A percentile compares a stretch with the other conserved stretches of the same genome.
phyloP scores from a whole-genome alignment of 92 coral and sea anemone species.

The Porites evermanni region DNA sequence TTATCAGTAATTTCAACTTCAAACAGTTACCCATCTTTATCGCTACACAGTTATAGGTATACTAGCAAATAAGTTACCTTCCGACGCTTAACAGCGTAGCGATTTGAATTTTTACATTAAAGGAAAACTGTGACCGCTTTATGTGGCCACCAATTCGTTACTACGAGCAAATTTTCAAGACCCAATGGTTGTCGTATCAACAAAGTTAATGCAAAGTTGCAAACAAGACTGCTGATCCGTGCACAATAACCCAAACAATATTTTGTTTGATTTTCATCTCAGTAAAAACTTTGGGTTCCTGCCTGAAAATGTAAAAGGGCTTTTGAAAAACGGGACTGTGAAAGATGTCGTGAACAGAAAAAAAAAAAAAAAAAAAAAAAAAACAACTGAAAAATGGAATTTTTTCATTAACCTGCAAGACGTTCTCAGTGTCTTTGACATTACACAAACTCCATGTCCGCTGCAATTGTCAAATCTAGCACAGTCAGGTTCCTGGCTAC shows the following conservation, averaged over 20 bases:
- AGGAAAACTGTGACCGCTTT: constrained; percentile 1
- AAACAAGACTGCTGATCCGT: too few species aligned
- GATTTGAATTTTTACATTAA: not conserved
- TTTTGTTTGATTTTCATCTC: too few species aligned
- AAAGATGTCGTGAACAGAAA: not conserved
- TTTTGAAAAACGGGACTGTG: too few species aligned
- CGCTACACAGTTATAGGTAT: constrained; percentile 8
- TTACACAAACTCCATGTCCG: constrained; percentile 41
- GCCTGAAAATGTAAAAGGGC: too few species aligned
- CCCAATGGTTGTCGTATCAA: constrained; percentile 1
- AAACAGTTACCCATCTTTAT: constrained; percentile 4
- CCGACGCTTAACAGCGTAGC: constrained; percentile 1
- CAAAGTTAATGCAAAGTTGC: not conserved
- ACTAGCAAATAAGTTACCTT: constrained; percentile 7
- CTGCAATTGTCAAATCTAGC: constrained; percentile 47
- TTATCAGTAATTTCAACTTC: constrained; percentile 4
- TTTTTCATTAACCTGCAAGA: constrained; percentile 1
- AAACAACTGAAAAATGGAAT: not conserved
- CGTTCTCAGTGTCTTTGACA: not conserved
- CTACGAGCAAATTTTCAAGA: not conserved
- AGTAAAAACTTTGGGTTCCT: too few species aligned
- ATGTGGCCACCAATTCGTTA: constrained; percentile 4
- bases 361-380: not conserved
- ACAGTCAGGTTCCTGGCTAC: constrained; percentile 50
- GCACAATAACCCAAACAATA: too few species aligned